Evolutionary conservation across 2,797 vertebrate species (phyloP).

Genomic region (Gambusia yucatana): DNA sequence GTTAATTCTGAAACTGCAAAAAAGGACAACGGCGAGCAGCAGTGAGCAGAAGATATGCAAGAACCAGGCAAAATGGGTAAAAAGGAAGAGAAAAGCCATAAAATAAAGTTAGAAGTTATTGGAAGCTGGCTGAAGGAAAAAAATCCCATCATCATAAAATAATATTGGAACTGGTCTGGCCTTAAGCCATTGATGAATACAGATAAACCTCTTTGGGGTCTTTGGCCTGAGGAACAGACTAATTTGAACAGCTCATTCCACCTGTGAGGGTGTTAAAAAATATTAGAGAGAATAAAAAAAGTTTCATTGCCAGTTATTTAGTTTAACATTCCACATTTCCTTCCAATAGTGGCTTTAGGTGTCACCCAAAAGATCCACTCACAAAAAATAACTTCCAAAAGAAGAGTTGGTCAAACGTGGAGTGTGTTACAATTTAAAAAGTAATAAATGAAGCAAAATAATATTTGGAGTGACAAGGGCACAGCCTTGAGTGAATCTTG

Average conservation of each 20-base stretch:
- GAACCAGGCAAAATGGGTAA: constrained; percentile 25
- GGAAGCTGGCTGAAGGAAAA: constrained; percentile 61
- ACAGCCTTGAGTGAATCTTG: constrained; percentile 23
- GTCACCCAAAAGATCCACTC: constrained; percentile 39
- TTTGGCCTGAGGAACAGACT: constrained; percentile 50
- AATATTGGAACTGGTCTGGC: constrained; percentile 74
- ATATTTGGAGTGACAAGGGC: constrained; percentile 17
- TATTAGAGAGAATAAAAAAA: constrained; percentile 70
- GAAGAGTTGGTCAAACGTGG: constrained; percentile 25
- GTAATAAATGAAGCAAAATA: constrained; percentile 31
- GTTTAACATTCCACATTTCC: constrained; percentile 56
- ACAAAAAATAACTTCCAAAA: constrained; percentile 36
- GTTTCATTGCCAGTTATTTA: constrained; percentile 55
- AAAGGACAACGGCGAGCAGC: constrained; percentile 17
- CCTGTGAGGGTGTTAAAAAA: constrained; percentile 59
- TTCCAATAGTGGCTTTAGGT: constrained; percentile 36
- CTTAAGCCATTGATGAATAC: constrained; percentile 74
- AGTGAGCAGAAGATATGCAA: constrained; percentile 28
- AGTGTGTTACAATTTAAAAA: constrained; percentile 34
- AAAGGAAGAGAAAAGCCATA: constrained; percentile 57
- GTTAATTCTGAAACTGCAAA: constrained; percentile 35
- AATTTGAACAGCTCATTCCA: constrained; percentile 64
- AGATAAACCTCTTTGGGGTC: constrained; percentile 56
- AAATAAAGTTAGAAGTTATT: constrained; percentile 71
- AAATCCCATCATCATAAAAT: constrained; percentile 76